These are phyloP conservation scores for Spinus olivaceus DNA, from an alignment of 2,797 vertebrate genomes.

Conservation along the genomic window DNA sequence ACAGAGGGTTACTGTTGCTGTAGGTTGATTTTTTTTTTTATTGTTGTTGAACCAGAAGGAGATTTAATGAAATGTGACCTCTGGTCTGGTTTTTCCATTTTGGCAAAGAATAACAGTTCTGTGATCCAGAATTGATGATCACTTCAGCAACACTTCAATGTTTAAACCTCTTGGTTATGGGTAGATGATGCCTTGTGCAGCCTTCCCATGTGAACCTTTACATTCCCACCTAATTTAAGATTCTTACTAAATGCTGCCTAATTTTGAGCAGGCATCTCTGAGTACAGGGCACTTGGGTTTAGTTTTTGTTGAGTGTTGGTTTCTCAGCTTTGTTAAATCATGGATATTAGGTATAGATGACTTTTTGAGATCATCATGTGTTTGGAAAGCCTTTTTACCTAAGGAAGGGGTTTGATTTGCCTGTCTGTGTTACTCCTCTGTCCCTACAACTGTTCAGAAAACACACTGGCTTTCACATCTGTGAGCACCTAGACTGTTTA, in stretches of 20 bases:
- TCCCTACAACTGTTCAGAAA: not conserved
- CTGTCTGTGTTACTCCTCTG: not conserved
- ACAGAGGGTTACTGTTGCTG: not conserved
- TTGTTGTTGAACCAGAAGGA: not conserved
- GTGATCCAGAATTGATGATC: not conserved
- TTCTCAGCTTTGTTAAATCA: not conserved
- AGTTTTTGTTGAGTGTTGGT: not conserved
- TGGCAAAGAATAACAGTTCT: not conserved
- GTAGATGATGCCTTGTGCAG: not conserved
- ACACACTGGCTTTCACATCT: not conserved
- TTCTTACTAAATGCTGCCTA: not conserved
- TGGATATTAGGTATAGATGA: not conserved
- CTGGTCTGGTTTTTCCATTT: not conserved
- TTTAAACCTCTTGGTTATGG: not conserved
- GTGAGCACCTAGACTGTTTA: not conserved
- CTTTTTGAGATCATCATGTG: not conserved
- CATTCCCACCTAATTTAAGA: not conserved
- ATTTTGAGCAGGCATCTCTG: not conserved
- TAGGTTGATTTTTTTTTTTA: not conserved
- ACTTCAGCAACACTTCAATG: not conserved
- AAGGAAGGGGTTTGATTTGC: not conserved
- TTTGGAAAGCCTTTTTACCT: not conserved
- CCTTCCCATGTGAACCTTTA: not conserved
- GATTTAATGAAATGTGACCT: not conserved
- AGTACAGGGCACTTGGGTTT: not conserved